A percentile compares a stretch with the other conserved stretches of the same genome.
Conservation (phyloP, 2,113 vertebrate species). For the Percina caprodes region DNA sequence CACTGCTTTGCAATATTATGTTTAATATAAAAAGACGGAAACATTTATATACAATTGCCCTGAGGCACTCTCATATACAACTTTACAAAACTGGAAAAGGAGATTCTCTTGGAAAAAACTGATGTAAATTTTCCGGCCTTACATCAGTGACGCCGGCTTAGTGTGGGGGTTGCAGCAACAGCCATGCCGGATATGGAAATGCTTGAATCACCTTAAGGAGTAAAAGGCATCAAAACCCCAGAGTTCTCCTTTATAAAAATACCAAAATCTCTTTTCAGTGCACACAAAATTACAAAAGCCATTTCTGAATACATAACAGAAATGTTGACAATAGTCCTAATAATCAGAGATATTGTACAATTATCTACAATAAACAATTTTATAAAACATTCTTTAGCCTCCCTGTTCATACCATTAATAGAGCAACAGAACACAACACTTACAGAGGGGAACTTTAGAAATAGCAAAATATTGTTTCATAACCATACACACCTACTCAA, state of each 20-base stretch:
- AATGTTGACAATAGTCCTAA: conserved; percentile 69
- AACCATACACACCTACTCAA: conserved; percentile 70
- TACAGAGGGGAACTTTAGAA: conserved; percentile 47
- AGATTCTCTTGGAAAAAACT: conserved; percentile 57
- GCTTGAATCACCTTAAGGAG: conserved; percentile 34
- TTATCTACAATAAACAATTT: conserved; percentile 85
- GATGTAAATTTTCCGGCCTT: conserved; percentile 48
- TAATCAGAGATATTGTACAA: conserved; percentile 82
- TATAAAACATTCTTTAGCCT: conserved; percentile 78
- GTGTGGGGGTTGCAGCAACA: conserved; percentile 59
- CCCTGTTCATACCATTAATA: conserved; percentile 59
- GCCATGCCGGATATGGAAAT: conserved; percentile 68
- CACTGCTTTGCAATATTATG: conserved; percentile 66
- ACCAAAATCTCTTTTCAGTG: conserved; percentile 78
- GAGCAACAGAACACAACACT: conserved; percentile 64
- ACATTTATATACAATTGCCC: conserved; percentile 79
- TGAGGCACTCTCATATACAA: conserved; percentile 73
- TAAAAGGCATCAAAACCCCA: conserved; percentile 62
- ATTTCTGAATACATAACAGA: conserved; percentile 74
- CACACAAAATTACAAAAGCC: conserved; percentile 82
- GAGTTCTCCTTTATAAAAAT: conserved; percentile 81
- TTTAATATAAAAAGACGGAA: conserved; percentile 81
- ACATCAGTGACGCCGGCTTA: conserved; percentile 64
- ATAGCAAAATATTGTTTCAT: conserved; percentile 70
- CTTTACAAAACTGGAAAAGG: conserved; percentile 78